These are phyloP conservation scores for Laterallus jamaicensis DNA, from an alignment of 2,113 vertebrate species.

Conservation along the genomic window DNA sequence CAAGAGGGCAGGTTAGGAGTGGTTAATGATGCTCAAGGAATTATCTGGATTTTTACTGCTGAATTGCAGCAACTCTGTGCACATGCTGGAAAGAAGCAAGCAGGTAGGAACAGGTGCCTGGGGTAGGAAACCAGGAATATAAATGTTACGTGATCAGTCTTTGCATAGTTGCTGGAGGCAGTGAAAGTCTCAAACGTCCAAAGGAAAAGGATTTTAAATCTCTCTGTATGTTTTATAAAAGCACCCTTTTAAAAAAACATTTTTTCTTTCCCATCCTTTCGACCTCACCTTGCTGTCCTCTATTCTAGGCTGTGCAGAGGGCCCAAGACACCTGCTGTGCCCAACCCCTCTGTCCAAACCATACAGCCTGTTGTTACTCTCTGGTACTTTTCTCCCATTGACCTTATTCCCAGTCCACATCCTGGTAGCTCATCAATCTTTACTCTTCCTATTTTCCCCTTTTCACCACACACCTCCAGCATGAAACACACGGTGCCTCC, in stretches of 20 bases:
- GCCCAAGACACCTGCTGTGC: neutral
- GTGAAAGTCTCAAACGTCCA: neutral
- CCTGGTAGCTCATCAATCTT: neutral
- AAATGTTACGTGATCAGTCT: neutral
- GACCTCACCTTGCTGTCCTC: neutral
- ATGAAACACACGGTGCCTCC: neutral
- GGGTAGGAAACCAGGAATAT: neutral
- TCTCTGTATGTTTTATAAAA: neutral
- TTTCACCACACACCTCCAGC: neutral
- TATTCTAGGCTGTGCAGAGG: neutral
- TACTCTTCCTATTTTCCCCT: neutral
- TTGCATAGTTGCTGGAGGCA: neutral
- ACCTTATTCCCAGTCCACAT: fast-evolving
- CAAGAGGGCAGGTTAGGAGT: neutral
- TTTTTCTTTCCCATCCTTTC: neutral
- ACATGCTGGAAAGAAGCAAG: neutral
- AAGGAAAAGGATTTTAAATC: neutral
- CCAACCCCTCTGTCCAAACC: neutral
- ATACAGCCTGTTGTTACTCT: neutral
- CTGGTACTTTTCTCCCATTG: neutral
- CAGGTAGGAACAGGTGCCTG: neutral
- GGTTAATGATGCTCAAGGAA: neutral
- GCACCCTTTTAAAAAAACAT: neutral
- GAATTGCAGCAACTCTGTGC: neutral
- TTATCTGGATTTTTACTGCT: neutral